Base-by-base conservation (phyloP, 2,888 invertebrate genomes). In the Ametastegia equiseti region DNA sequence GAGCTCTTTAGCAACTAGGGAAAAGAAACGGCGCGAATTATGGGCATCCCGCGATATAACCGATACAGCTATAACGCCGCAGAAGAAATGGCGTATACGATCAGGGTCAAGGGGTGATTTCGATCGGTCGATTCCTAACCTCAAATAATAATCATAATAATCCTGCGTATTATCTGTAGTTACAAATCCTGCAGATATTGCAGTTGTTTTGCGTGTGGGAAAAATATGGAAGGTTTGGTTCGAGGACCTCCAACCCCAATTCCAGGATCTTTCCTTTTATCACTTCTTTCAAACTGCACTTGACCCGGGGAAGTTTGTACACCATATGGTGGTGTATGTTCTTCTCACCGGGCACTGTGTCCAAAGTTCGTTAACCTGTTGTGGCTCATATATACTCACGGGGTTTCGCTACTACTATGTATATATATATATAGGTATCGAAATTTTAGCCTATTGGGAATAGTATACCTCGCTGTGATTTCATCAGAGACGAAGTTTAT, bases 11-110 rank as follows among this genome's bases (percentile, higher is more conserved):
- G 11, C 60, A 42, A 27, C 23, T 9, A 23, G 33, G 19, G 45
- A 71, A 60, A 30, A 54, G 15, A 19, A 19, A 54, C 42, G 60
- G 78, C 78, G 78, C 78, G 60, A 78, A 78, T 78, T 60, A 78
- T 78, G 42, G n/a, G 23, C 33, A 15, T 5, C n/a, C 30, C 54
- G 23, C n/a, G 63, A 6, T 42, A 19, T 42, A 42, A 2, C 39
- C n/a, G 63, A 1, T 65, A 63, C 11, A 23, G 5, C 7, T n/a
- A 63, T 63, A 15, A 6, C 1, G 11, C 19, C 9, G 23, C n/a
- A n/a, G n/a, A n/a, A n/a, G n/a, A n/a, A n/a, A n/a, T n/a, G n/a
- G n/a, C n/a, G n/a, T n/a, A n/a, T n/a, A n/a, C n/a, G n/a, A n/a
- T n/a, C n/a, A n/a, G n/a, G n/a, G n/a, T n/a, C n/a, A n/a, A n/a